A percentile compares a stretch with the other conserved stretches of the same genome.
Evolutionary conservation across 2,888 invertebrate genomes (phyloP).

Genomic region (Elaeidobius kamerunicus): DNA sequence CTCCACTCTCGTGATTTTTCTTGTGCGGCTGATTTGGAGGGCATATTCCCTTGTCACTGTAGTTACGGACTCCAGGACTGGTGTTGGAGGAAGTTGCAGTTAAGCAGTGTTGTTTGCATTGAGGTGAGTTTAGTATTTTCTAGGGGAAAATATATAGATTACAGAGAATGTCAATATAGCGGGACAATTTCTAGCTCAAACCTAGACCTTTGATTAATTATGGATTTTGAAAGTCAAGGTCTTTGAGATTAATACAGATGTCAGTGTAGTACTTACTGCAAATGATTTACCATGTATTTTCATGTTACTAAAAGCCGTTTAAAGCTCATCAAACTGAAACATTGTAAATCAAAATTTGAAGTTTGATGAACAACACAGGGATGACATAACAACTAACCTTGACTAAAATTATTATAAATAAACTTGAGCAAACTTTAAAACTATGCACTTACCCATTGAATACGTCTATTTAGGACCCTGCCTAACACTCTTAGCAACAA

Average conservation of each 20-base stretch:
- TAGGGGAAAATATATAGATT: slow-evolving; percentile 6
- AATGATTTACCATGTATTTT: background rate
- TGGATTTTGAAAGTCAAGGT: too few species aligned
- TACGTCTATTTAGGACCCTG: slow-evolving; percentile 39
- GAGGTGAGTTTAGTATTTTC: slow-evolving; percentile 17
- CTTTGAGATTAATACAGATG: too few species aligned
- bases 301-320: background rate
- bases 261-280: slow-evolving; percentile 2
- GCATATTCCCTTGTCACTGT: slow-evolving; percentile 22
- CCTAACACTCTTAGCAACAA: slow-evolving; percentile 40
- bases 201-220: background rate
- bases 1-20: slow-evolving; percentile 6
- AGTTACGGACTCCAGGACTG: slow-evolving; percentile 8
- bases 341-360: slow-evolving; percentile 3
- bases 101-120: slow-evolving; percentile 11
- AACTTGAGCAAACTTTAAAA: slow-evolving; percentile 15
- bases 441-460: slow-evolving; percentile 40
- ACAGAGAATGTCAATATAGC: background rate
- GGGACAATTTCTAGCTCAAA: background rate
- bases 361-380: slow-evolving; percentile 21
- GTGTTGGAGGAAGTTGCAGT: background rate
- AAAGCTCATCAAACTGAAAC: background rate
- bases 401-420: slow-evolving; percentile 15
- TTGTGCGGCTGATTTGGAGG: slow-evolving; percentile 15
- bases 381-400: slow-evolving; percentile 34